Base-by-base conservation (phyloP, 2,113 vertebrate species). In the Xiphias gladius region DNA sequence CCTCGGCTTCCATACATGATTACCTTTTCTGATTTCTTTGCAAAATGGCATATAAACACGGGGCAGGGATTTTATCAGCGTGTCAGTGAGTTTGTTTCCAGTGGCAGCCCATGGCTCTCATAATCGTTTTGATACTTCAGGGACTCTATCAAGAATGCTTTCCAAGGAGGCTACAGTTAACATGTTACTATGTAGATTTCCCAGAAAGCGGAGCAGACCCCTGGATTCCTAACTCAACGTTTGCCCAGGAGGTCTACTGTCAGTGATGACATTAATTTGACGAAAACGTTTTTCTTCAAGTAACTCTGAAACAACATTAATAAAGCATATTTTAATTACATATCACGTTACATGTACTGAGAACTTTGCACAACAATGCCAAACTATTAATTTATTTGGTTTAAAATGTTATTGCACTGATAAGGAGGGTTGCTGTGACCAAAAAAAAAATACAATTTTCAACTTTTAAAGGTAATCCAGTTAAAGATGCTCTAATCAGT, bases 11-110 rank as follows among this genome's bases (percentile, higher is more conserved):
- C 96, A 99, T 98, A 98, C 98, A 97, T 98, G 97, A 99, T 99
- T 99, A 99, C 97, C 97, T 98, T 97, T 94, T 95, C 96, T 97
- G 97, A 99, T 99, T 99, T 97, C 97, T 92, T 97, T 97, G 96
- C 96, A 96, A 97, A 98, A 94, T 97, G 96, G 92, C 93, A 96
- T 96, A 98, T 98, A 98, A 99, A 97, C 97, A 98, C 95, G 95
- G 96, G 95, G 96, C 95, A 97, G 94, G 96, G 96, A 93, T 97
- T 97, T 95, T 94, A 96, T 97, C 96, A 96, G 96, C 96, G 95
- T 97, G 96, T 97, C 97, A 97, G 93, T 91, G 96, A 96, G 96
- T 97, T 96, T 97, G 94, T 95, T 95, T 95, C 95, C 92, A 90
- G 90, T 93, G 93, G 91, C 92, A 94, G 95, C 94, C 93, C 94